phyloP scores from a whole-genome alignment of 2,113 vertebrate genomes.

The Rafetus swinhoei region DNA sequence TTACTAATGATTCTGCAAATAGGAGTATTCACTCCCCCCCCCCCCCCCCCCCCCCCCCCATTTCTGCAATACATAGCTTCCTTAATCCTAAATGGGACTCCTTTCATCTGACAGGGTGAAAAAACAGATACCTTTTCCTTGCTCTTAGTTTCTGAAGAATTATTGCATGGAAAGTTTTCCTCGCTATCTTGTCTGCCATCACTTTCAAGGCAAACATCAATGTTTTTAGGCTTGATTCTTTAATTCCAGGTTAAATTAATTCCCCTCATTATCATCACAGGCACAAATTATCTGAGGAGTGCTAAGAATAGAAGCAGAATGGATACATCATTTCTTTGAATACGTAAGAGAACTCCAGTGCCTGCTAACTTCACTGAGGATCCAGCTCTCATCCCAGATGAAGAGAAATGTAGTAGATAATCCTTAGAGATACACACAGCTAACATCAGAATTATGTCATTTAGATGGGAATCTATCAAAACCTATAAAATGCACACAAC shows the following conservation, averaged over 20 bases:
- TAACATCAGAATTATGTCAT: not conserved
- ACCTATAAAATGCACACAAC: not conserved
- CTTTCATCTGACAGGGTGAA: not conserved
- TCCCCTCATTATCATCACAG: not conserved
- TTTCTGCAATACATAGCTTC: not conserved
- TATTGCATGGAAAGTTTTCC: not conserved
- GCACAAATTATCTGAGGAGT: not conserved
- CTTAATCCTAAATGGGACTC: not conserved
- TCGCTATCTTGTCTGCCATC: not conserved
- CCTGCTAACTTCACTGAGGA: not conserved
- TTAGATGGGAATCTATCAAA: not conserved
- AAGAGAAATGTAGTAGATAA: not conserved
- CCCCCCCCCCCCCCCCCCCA: not conserved
- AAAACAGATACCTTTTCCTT: not conserved
- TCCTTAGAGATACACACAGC: not conserved
- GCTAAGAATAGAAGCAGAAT: not conserved
- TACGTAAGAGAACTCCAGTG: not conserved
- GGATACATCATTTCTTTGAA: not conserved
- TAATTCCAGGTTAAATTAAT: not conserved
- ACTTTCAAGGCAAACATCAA: not conserved
- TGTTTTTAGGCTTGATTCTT: not conserved
- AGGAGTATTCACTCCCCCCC: not conserved
- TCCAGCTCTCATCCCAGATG: not conserved
- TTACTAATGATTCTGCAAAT: slow-evolving; percentile 35
- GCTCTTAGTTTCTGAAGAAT: not conserved